These are phyloP conservation scores for Ptychadena robeensis DNA, from an alignment of 2,797 vertebrate genomes.

Conservation along the genomic window DNA sequence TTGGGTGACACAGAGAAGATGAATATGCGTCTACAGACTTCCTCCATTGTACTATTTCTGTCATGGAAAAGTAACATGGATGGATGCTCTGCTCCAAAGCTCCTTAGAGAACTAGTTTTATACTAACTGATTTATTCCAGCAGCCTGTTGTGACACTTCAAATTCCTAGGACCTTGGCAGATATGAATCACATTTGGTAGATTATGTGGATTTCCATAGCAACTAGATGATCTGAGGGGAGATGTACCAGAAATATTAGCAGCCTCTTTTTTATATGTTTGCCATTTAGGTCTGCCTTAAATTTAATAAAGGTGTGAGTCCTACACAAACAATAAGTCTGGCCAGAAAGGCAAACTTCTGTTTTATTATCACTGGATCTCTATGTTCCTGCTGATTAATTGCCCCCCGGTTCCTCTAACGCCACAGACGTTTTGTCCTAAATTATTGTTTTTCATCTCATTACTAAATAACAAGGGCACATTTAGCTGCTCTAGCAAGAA, in stretches of 20 bases:
- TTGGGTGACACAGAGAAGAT: background rate
- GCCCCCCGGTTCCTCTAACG: too few species aligned
- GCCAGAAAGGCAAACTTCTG: too few species aligned
- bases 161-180: constrained; percentile 37
- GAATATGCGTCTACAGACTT: background rate
- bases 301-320: constrained; percentile 3
- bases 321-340: too few species aligned
- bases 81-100: background rate
- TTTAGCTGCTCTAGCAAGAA: too few species aligned
- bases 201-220: constrained; percentile 49
- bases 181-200: constrained; percentile 39
- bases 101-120: constrained; percentile 36
- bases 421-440: too few species aligned
- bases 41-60: background rate
- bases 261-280: constrained; percentile 21
- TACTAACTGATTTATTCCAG: constrained; percentile 26
- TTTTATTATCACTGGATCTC: too few species aligned
- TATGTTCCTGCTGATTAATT: too few species aligned
- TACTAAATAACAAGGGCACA: too few species aligned
- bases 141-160: constrained; percentile 51
- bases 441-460: too few species aligned
- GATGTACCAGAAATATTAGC: constrained; percentile 32
- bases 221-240: constrained; percentile 39
- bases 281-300: constrained; percentile 11
- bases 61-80: background rate